Evolutionary conservation across 2,797 vertebrate species (phyloP).

Genomic region (Tamandua tetradactyla): DNA sequence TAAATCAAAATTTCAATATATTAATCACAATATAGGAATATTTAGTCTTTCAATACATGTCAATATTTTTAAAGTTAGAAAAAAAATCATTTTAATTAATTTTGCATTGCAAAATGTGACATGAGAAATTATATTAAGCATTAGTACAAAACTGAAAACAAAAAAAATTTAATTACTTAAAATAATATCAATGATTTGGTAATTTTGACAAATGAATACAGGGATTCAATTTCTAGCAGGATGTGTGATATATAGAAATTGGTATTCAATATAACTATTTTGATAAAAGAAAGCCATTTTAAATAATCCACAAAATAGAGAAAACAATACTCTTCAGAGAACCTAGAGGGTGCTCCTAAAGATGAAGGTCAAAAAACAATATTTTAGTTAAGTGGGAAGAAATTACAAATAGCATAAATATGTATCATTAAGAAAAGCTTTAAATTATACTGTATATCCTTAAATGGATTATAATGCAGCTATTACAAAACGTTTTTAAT

Average conservation of each 20-base stretch:
- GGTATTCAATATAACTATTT: not conserved
- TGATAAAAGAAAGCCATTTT: not conserved
- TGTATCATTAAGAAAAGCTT: conserved; percentile 22
- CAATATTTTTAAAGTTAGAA: not conserved
- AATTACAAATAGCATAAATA: not conserved
- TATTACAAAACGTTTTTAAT: conserved; percentile 35
- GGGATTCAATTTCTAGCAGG: not conserved
- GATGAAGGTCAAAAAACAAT: conserved; percentile 34
- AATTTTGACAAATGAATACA: conserved; percentile 38
- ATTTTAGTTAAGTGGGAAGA: not conserved
- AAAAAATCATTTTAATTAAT: conserved; percentile 45
- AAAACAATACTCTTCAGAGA: not conserved
- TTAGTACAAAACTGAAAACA: conserved; percentile 52
- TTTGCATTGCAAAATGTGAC: conserved; percentile 38
- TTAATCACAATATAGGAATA: not conserved
- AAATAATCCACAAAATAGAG: not conserved
- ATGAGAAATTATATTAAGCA: conserved; percentile 34
- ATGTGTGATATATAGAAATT: not conserved
- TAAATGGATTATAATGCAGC: conserved; percentile 21
- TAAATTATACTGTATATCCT: not conserved
- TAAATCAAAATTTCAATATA: conserved; percentile 38
- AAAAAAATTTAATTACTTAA: not conserved
- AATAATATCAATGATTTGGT: not conserved
- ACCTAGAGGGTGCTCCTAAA: not conserved
- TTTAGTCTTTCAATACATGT: not conserved